phyloP scores from a whole-genome alignment of 2,888 invertebrate genomes.

The Lasius platythorax region DNA sequence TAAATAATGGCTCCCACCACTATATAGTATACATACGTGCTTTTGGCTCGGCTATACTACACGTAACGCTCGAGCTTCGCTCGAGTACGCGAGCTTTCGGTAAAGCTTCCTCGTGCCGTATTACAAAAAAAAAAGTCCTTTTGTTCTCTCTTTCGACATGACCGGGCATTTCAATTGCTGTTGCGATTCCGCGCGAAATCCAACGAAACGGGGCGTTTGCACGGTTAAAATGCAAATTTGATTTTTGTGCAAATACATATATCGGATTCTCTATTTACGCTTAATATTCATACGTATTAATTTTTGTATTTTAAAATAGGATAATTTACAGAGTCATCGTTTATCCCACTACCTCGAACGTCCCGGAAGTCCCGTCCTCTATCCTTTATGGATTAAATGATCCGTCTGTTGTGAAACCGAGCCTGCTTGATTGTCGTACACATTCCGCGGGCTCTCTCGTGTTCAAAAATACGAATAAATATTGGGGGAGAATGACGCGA shows the following conservation, averaged over 20 bases:
- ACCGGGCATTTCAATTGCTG: slow-evolving; percentile 31
- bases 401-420: neutral
- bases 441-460: neutral
- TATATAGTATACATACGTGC: slow-evolving; percentile 38
- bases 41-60: slow-evolving; percentile 48
- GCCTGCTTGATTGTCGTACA: neutral
- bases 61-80: slow-evolving; percentile 34
- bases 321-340: neutral
- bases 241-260: neutral
- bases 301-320: neutral
- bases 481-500: neutral
- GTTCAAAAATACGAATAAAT: slow-evolving; percentile 27
- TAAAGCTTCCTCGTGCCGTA: slow-evolving; percentile 40
- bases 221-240: neutral
- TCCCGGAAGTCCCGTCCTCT: neutral
- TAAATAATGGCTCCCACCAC: slow-evolving; percentile 80
- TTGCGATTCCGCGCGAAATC: slow-evolving; percentile 19
- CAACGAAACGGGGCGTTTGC: neutral
- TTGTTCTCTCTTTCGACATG: slow-evolving; percentile 34
- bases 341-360: neutral
- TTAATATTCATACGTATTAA: neutral
- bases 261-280: neutral
- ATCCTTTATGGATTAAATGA: neutral
- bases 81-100: slow-evolving; percentile 65
- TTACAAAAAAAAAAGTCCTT: slow-evolving; percentile 55